Evolutionary conservation across 2,113 vertebrate species (phyloP).

Genomic region (Anoplopoma fimbria): DNA sequence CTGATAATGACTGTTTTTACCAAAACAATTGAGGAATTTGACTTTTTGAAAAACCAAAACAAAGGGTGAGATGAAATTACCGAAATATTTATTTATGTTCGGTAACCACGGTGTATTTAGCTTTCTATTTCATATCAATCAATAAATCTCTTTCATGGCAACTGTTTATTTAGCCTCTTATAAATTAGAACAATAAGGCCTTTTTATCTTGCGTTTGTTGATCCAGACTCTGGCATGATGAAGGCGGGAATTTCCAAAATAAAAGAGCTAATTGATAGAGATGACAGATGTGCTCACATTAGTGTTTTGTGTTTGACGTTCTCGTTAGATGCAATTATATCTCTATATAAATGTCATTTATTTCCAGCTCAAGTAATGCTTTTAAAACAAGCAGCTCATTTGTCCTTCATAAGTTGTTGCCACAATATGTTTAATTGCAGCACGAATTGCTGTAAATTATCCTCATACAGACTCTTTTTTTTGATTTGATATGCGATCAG

Average conservation of each 20-base stretch:
- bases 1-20: slow-evolving; percentile 71
- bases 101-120: slow-evolving; percentile 6
- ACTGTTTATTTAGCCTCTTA: slow-evolving; percentile 57
- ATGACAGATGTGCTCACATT: slow-evolving; percentile 31
- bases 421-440: slow-evolving; percentile 5
- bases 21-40: slow-evolving; percentile 52
- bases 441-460: neutral
- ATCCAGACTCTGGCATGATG: slow-evolving; percentile 37
- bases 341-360: slow-evolving; percentile 28
- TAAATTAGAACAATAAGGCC: slow-evolving; percentile 36
- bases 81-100: slow-evolving; percentile 47
- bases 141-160: slow-evolving; percentile 42
- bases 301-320: slow-evolving; percentile 15
- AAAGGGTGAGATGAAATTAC: slow-evolving; percentile 29
- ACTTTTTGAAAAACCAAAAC: slow-evolving; percentile 34
- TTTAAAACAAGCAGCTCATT: neutral
- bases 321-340: slow-evolving; percentile 17
- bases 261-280: slow-evolving; percentile 24
- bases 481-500: neutral
- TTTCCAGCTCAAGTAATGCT: neutral
- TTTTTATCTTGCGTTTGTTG: slow-evolving; percentile 55
- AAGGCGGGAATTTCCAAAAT: slow-evolving; percentile 45
- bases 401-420: slow-evolving; percentile 4
- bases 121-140: slow-evolving; percentile 11
- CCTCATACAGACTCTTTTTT: neutral